These are phyloP conservation scores for Sebastes hopkinsi DNA, from an alignment of 2,797 vertebrate species.

Conservation along the genomic window DNA sequence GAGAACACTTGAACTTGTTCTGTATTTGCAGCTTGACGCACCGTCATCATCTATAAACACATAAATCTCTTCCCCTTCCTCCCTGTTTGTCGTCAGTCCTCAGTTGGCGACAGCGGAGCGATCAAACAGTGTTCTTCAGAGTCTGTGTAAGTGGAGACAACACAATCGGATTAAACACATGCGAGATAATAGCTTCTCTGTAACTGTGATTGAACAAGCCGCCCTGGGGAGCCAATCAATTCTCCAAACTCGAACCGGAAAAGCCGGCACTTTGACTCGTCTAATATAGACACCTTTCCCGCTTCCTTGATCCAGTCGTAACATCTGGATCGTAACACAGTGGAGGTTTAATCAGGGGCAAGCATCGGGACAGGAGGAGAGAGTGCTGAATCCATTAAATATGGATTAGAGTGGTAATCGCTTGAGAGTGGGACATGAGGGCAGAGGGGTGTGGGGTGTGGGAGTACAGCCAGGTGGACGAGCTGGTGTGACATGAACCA, in stretches of 20 bases:
- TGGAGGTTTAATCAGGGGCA: constrained; percentile 70
- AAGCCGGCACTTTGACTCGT: background rate
- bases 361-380: constrained; percentile 52
- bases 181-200: constrained; percentile 63
- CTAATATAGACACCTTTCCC: constrained; percentile 22
- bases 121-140: constrained; percentile 31
- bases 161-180: constrained; percentile 53
- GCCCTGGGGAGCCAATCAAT: constrained; percentile 54
- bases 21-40: constrained; percentile 32
- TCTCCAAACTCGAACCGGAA: constrained; percentile 40
- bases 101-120: background rate
- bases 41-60: constrained; percentile 28
- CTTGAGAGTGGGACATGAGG: constrained; percentile 60
- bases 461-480: constrained; percentile 53
- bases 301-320: constrained; percentile 29
- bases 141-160: constrained; percentile 32
- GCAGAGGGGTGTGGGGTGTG: constrained; percentile 16
- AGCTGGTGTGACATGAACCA: constrained; percentile 36
- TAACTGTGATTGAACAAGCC: constrained; percentile 55
- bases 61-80: background rate
- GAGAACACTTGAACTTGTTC: constrained; percentile 29
- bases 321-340: constrained; percentile 68
- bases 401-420: constrained; percentile 81
- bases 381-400: constrained; percentile 71
- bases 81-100: constrained; percentile 9